Percentiles rank a stretch among this genome's conserved stretches.
Conservation (phyloP, 2,888 invertebrate species). For the Thysanoteuthis rhombus region DNA sequence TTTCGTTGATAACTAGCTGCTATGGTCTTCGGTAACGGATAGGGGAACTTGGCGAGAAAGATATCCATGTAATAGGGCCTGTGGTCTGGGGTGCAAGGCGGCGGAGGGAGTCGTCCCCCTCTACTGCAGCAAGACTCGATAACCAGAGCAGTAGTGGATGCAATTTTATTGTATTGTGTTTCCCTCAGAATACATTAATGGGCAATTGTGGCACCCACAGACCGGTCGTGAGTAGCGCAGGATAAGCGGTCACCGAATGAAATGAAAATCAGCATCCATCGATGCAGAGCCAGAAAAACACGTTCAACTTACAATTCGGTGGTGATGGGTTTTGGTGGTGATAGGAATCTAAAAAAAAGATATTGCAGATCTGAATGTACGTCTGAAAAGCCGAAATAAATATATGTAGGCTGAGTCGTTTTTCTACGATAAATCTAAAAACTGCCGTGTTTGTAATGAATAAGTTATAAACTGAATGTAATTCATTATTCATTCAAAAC, state of each 20-base stretch:
- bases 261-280: background rate
- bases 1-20: background rate
- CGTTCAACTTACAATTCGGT: background rate
- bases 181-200: background rate
- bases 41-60: background rate
- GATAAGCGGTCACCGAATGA: background rate
- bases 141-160: background rate
- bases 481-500: too few relatives aligned
- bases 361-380: background rate
- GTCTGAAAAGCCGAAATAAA: background rate
- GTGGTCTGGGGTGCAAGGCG: background rate
- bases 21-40: background rate
- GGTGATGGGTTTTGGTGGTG: too few relatives aligned
- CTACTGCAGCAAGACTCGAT: background rate
- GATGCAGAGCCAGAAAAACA: background rate
- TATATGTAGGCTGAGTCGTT: background rate
- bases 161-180: background rate
- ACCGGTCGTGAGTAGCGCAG: background rate
- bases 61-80: background rate
- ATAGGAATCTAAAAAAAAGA: background rate
- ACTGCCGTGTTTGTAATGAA: background rate
- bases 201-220: background rate
- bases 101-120: background rate
- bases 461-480: background rate
- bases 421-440: background rate